phyloP scores from a whole-genome alignment of 1,140 invertebrate genomes.

The Ladona fulva region DNA sequence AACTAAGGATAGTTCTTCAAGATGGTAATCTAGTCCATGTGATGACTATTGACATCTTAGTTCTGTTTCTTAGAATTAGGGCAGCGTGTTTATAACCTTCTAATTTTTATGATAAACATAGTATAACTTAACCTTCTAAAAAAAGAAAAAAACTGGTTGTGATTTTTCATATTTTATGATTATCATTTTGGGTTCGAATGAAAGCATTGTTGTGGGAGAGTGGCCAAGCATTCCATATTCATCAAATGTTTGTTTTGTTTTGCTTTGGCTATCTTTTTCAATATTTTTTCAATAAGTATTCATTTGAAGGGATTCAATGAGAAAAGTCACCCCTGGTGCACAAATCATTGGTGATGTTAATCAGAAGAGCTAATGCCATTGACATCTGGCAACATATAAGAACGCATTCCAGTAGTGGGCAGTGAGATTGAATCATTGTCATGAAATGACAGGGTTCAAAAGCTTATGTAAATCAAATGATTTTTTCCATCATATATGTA shows the following conservation, averaged over 20 bases:
- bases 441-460: neutral
- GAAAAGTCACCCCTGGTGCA: neutral
- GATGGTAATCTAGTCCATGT: slow-evolving; percentile 5
- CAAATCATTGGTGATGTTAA: neutral
- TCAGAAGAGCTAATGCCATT: neutral
- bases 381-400: neutral
- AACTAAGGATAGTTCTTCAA: neutral
- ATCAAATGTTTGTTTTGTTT: neutral
- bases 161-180: slow-evolving; percentile 8
- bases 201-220: neutral
- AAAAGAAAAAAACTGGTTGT: neutral
- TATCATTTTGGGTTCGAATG: neutral
- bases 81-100: slow-evolving; percentile 8
- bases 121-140: neutral
- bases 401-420: slow-evolving; percentile 2
- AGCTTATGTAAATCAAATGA: slow-evolving; percentile 3
- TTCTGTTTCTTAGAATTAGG: slow-evolving; percentile 7
- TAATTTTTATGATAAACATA: neutral
- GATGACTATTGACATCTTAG: neutral
- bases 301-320: neutral
- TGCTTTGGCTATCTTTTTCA: neutral
- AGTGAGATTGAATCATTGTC: neutral
- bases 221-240: neutral
- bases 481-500: neutral
- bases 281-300: neutral